Evolutionary conservation across 2,113 vertebrate species (phyloP), one percentile per base, ranked within the genome.

Genomic region (Spea multiplicata): DNA sequence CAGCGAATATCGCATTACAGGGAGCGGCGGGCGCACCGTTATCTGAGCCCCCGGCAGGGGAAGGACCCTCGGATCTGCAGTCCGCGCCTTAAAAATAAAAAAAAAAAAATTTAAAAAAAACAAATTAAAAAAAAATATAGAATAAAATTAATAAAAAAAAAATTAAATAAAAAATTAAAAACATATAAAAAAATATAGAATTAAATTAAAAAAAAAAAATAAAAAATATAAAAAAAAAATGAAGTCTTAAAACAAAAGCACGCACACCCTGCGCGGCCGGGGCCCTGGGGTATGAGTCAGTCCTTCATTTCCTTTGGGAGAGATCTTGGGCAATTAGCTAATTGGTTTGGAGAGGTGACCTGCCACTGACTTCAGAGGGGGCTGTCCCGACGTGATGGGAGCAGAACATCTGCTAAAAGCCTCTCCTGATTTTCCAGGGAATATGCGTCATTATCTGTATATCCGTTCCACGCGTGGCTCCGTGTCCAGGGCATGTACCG

Each of bases 241-340:
- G 86, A 86, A 76, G 71, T 84, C 85, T 82, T 4, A 83, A 84
- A 87, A 86, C 57, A 72, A 84, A 85, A 81, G 81, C 83, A 82
- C 73, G 78, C 86, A 87, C n/a, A 3, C 83, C 87, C 82, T 84
- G 69, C 80, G 70, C 85, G 85, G 85, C 82, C 45, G 83, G 83
- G 85, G 84, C 85, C 30, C 87, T 88, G 85, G 87, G 87, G 86
- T 70, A 0, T 76, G 47, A 89, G 84, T 85, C 84, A 86, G 80
- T 85, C 81, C 85, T 87, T 82, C 83, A 84, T 67, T 85, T 88
- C 88, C 87, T 77, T 83, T 67, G 87, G 85, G 83, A 86, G 71
- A 85, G 84, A 86, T 90, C 85, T 4, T 62, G 90, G 86, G 87
- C 90, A 90, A 90, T 91, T 92, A 91, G 87, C 86, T 93, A 90